A percentile compares a stretch with the other conserved stretches of the same genome.
phyloP scores from a whole-genome alignment of 2,888 invertebrate genomes.

The Shargacucullia verbasci region DNA sequence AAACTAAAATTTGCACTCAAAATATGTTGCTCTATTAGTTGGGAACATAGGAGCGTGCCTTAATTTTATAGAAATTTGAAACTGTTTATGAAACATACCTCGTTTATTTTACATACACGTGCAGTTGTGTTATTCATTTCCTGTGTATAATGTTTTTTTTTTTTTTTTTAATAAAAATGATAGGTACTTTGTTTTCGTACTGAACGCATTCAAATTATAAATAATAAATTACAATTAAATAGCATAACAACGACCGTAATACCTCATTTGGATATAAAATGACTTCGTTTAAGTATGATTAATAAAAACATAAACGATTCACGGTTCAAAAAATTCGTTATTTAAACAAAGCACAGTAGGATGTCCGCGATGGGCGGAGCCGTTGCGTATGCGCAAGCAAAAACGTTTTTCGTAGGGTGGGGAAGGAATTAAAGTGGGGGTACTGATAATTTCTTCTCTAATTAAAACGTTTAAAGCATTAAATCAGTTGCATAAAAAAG shows the following conservation, averaged over 20 bases:
- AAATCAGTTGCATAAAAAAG: slow-evolving; percentile 40
- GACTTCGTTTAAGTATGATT: slow-evolving; percentile 33
- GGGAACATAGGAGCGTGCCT: slow-evolving; percentile 4
- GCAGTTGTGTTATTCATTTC: not conserved
- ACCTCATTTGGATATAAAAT: slow-evolving; percentile 38
- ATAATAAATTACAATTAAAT: slow-evolving; percentile 25
- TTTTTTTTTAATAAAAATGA: not conserved
- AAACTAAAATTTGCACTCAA: slow-evolving; percentile 66
- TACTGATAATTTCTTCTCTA: slow-evolving; percentile 52
- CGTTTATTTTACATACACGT: not conserved
- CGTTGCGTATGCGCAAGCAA: slow-evolving; percentile 70
- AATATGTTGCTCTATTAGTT: slow-evolving; percentile 39
- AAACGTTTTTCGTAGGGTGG: slow-evolving; percentile 56
- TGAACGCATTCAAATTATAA: slow-evolving; percentile 1
- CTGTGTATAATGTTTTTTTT: not conserved
- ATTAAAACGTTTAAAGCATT: slow-evolving; percentile 49
- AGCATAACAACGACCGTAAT: slow-evolving; percentile 8
- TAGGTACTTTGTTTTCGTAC: not conserved
- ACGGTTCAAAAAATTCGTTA: slow-evolving; percentile 70
- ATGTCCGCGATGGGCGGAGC: slow-evolving; percentile 77
- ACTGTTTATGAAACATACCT: not conserved
- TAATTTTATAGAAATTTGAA: slow-evolving; percentile 9
- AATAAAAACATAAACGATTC: slow-evolving; percentile 58
- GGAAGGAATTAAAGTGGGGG: slow-evolving; percentile 57
- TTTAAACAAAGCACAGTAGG: slow-evolving; percentile 75